A percentile compares a stretch with the other conserved stretches of the same genome.
phyloP scores from a whole-genome alignment of 1,140 invertebrate species.

The Dryas iulia region DNA sequence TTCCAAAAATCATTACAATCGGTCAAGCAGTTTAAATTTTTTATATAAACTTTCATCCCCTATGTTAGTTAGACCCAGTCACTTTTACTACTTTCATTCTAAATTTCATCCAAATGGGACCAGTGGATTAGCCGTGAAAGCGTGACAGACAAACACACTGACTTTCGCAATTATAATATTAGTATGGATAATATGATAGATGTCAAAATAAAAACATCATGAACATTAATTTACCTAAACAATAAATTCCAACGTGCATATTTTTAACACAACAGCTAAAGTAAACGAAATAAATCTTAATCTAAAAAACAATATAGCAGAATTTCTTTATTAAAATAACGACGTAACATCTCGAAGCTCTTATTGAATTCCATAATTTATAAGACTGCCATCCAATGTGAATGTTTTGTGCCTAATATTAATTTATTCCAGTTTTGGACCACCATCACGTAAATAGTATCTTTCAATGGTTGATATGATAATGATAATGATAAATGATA shows the following conservation, averaged over 20 bases:
- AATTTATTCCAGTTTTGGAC: not conserved
- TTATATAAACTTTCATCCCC: no score
- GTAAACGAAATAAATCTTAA: not conserved
- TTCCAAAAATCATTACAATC: no score
- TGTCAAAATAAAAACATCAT: not conserved
- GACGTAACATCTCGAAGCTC: not conserved
- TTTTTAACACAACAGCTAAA: not conserved
- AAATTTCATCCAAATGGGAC: no score
- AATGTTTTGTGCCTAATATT: not conserved
- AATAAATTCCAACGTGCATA: not conserved
- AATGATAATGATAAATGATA: no score
- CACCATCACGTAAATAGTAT: not conserved
- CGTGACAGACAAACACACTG: no score
- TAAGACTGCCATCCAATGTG: not conserved
- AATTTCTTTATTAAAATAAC: not conserved
- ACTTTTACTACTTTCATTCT: no score
- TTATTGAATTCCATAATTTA: conserved; percentile 1
- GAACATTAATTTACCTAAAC: not conserved
- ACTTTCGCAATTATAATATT: no score
- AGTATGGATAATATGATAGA: no score
- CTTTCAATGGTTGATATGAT: no score
- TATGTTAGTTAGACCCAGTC: no score
- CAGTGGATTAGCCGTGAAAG: no score
- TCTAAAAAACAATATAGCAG: not conserved
- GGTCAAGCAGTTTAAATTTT: no score